Evolutionary conservation across 2,797 vertebrate genomes (phyloP).

Genomic region (Cheirogaleus major): DNA sequence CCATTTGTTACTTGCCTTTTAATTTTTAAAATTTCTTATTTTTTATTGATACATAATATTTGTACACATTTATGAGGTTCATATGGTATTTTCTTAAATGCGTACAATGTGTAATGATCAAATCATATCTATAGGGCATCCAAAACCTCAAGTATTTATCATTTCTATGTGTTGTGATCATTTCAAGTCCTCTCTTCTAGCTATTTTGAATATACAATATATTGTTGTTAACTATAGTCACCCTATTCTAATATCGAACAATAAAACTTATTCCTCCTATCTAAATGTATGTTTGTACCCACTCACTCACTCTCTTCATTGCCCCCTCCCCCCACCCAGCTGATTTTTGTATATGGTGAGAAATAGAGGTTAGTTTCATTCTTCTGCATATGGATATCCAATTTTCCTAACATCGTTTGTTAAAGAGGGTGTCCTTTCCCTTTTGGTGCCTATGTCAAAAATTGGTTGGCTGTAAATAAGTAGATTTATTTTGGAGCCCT

Average conservation of each 20-base stretch:
- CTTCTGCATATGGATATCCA: background rate
- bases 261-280: background rate
- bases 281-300: background rate
- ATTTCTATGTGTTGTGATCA: no score
- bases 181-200: no score
- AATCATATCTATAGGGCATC: no score
- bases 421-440: background rate
- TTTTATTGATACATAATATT: background rate
- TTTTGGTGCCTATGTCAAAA: background rate
- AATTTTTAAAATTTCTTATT: background rate
- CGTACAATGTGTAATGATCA: no score
- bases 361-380: background rate
- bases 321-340: accelerated
- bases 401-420: background rate
- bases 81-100: background rate
- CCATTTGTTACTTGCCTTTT: background rate
- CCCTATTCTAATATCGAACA: no score
- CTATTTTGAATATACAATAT: no score
- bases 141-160: no score
- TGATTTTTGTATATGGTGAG: background rate
- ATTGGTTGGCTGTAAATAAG: background rate
- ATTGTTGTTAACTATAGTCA: no score
- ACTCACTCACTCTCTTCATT: background rate
- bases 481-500: no score
- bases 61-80: background rate